A percentile compares a stretch with the other conserved stretches of the same genome.
Evolutionary conservation across 2,888 invertebrate genomes (phyloP).

Genomic region (Synergus itoensis): DNA sequence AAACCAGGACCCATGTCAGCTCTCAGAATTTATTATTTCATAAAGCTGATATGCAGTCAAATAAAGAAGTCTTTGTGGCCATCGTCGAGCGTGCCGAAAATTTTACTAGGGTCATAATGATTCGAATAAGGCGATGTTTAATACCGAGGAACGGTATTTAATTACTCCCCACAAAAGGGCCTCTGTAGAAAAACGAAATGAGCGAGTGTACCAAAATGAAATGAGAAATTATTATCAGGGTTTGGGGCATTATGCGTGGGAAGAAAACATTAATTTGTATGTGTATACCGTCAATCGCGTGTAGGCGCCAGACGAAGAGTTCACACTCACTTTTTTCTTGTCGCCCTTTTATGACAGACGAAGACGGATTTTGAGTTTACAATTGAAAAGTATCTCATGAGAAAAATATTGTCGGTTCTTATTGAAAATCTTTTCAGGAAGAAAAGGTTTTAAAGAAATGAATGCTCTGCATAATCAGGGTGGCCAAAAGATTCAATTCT

Average conservation of each 20-base stretch:
- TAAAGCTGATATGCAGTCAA: constrained; percentile 24
- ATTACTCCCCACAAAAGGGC: not conserved
- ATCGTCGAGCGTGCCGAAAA: not conserved
- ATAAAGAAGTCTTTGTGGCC: constrained; percentile 22
- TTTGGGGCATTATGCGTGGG: constrained; percentile 52
- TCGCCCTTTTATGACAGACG: constrained; percentile 43
- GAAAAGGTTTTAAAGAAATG: not conserved
- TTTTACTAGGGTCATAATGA: constrained; percentile 2
- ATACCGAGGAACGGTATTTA: not conserved
- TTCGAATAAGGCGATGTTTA: not conserved
- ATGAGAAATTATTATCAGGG: constrained; percentile 38
- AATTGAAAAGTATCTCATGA: not conserved
- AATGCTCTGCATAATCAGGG: not conserved
- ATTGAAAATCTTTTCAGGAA: not conserved
- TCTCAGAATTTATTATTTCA: constrained; percentile 27
- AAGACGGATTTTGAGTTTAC: constrained; percentile 4
- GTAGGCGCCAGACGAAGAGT: constrained; percentile 42
- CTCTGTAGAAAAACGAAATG: constrained; percentile 2
- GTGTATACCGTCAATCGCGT: constrained; percentile 20
- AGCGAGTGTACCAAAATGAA: constrained; percentile 19
- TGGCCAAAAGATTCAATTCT: no score
- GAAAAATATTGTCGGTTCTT: not conserved
- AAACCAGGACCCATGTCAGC: constrained; percentile 16
- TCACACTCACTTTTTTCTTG: constrained; percentile 32
- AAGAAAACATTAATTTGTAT: constrained; percentile 46